These are phyloP conservation scores for Hippocampus barbouri DNA, from an alignment of 2,113 vertebrate species.

Conservation along the genomic window DNA sequence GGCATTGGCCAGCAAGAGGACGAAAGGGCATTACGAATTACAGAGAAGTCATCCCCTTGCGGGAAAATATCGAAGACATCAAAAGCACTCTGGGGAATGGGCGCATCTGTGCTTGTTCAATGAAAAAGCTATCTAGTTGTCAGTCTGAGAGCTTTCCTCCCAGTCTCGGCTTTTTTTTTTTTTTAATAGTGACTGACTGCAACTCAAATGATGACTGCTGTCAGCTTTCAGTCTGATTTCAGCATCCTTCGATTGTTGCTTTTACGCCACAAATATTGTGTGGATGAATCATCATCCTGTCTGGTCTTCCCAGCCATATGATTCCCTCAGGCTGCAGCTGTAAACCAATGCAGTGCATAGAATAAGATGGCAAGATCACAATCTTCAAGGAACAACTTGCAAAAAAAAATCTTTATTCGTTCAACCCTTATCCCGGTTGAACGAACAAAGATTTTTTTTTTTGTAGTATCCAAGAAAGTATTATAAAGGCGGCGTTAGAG, in stretches of 20 bases:
- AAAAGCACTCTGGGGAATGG: slow-evolving; percentile 20
- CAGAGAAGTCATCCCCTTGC: slow-evolving; percentile 6
- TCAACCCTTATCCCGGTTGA: too few species aligned
- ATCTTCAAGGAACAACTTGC: too few species aligned
- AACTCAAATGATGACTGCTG: neutral
- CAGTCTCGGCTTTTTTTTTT: neutral
- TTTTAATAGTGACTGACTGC: neutral
- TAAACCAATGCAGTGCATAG: too few species aligned
- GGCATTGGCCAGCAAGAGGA: slow-evolving; percentile 8
- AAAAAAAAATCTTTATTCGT: too few species aligned
- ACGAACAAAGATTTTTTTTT: too few species aligned
- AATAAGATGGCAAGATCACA: too few species aligned
- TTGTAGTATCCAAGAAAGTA: too few species aligned
- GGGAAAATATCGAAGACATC: slow-evolving; percentile 29
- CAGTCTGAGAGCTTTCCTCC: slow-evolving; percentile 6
- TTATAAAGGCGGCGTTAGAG: too few species aligned
- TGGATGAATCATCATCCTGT: neutral
- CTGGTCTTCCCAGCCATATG: too few species aligned
- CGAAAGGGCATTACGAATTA: slow-evolving; percentile 34
- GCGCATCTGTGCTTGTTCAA: slow-evolving; percentile 17
- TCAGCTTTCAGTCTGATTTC: neutral
- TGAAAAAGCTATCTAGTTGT: slow-evolving; percentile 6
- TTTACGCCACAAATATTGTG: neutral
- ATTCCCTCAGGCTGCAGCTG: too few species aligned
- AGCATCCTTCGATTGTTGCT: slow-evolving; percentile 3